These are phyloP conservation scores for Halcyon smyrnensis DNA, from an alignment of 2,797 vertebrate species.

Conservation along the genomic window DNA sequence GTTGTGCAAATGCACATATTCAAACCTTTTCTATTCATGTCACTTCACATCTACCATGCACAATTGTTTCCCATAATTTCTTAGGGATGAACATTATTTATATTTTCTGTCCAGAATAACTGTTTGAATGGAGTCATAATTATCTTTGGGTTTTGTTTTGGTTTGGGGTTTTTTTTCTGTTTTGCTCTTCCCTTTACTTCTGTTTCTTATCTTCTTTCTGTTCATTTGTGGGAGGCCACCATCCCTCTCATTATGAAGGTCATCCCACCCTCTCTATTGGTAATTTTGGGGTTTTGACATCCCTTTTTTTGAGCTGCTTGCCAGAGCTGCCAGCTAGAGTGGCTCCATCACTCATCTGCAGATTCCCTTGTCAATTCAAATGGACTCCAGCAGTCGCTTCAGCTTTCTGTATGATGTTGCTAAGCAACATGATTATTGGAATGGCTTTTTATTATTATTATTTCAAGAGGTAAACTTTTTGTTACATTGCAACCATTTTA, in stretches of 20 bases:
- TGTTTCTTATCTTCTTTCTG: background rate
- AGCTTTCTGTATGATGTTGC: conserved; percentile 64
- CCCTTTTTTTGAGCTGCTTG: background rate
- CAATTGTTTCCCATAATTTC: background rate
- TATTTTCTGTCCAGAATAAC: background rate
- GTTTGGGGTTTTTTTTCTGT: background rate
- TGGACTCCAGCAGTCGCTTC: conserved; percentile 26
- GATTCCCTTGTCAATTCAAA: conserved; percentile 55
- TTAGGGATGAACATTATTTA: background rate
- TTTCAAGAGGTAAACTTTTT: conserved; percentile 53
- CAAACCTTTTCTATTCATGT: background rate
- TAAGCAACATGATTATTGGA: conserved; percentile 71
- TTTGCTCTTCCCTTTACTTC: background rate
- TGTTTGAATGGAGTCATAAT: background rate
- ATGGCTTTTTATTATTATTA: conserved; percentile 44
- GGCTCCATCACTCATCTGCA: background rate
- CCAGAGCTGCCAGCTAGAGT: background rate
- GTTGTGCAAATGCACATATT: background rate
- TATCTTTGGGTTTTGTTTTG: background rate
- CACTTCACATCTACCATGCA: background rate
- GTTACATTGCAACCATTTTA: conserved; percentile 19
- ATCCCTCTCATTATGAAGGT: background rate
- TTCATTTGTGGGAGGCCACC: background rate
- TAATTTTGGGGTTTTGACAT: background rate
- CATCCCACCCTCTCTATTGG: background rate